A percentile compares a stretch with the other conserved stretches of the same genome.
Evolutionary conservation across 2,113 vertebrate species (phyloP).

Genomic region (Capreolus pygargus): DNA sequence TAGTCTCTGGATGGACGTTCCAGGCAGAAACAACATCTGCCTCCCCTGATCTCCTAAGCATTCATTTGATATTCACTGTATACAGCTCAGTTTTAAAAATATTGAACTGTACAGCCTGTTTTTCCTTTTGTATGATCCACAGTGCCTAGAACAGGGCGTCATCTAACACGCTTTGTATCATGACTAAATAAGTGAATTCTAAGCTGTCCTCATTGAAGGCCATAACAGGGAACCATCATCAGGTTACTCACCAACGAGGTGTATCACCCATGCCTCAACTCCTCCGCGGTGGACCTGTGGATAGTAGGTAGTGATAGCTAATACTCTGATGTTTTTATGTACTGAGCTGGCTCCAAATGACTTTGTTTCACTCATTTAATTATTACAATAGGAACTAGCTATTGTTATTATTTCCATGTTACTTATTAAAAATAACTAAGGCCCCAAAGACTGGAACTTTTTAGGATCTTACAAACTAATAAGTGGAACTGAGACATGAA

Average conservation of each 20-base stretch:
- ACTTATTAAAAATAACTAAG: not conserved
- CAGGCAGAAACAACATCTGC: not conserved
- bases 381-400: not conserved
- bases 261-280: not conserved
- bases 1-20: not conserved
- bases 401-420: not conserved
- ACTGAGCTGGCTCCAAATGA: not conserved
- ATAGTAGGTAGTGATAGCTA: not conserved
- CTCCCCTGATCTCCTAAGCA: not conserved
- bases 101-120: not conserved
- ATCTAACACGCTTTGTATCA: not conserved
- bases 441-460: not conserved
- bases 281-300: not conserved
- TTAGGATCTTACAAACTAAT: not conserved
- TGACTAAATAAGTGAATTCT: not conserved
- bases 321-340: not conserved
- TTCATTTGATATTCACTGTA: not conserved
- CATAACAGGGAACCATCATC: not conserved
- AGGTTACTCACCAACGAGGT: not conserved
- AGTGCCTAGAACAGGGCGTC: not conserved
- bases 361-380: not conserved
- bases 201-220: not conserved
- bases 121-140: not conserved
- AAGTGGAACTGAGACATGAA: not conserved
- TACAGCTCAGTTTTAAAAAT: not conserved